These are phyloP conservation scores for Drosophila serrata DNA, from an alignment of 1,140 invertebrate genomes.

Conservation along the genomic window DNA sequence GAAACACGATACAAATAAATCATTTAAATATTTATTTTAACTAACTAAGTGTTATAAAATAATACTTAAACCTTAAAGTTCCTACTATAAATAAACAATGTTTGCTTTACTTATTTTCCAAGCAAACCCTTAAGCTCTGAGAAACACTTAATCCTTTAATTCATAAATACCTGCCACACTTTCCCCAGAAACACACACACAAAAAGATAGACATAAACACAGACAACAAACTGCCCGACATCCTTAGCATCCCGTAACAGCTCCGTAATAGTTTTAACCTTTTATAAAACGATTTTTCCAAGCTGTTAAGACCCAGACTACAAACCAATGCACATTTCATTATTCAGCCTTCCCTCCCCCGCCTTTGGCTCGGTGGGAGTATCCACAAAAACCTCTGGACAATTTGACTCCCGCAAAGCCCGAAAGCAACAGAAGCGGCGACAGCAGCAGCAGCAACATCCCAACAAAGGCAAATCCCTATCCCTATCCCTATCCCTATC, in stretches of 20 bases:
- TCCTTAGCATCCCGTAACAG: slow-evolving; percentile 15
- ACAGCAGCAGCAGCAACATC: slow-evolving; percentile 24
- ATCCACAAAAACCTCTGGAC: slow-evolving; percentile 54
- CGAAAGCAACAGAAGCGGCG: slow-evolving; percentile 25
- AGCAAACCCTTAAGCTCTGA: not conserved
- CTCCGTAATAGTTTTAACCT: slow-evolving; percentile 37
- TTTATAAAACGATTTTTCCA: slow-evolving; percentile 58
- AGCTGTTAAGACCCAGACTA: slow-evolving; percentile 33
- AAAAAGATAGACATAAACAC: not conserved
- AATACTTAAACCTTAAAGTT: not conserved
- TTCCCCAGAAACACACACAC: slow-evolving; percentile 2
- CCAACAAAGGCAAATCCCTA: slow-evolving; percentile 33
- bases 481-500: slow-evolving; percentile 36
- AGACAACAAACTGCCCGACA: slow-evolving; percentile 11
- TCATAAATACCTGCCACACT: slow-evolving; percentile 29
- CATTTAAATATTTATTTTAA: too few species aligned
- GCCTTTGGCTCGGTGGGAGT: not conserved
- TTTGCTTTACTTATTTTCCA: slow-evolving; percentile 1
- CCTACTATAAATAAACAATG: not conserved
- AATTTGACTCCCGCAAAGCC: slow-evolving; percentile 56
- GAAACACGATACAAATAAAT: not conserved
- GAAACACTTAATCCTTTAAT: slow-evolving; percentile 29
- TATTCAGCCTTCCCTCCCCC: too few species aligned
- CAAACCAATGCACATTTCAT: slow-evolving; percentile 52
- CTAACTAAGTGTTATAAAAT: too few species aligned